phyloP scores from a whole-genome alignment of 2,113 vertebrate genomes.

The Tonatia bakeri region DNA sequence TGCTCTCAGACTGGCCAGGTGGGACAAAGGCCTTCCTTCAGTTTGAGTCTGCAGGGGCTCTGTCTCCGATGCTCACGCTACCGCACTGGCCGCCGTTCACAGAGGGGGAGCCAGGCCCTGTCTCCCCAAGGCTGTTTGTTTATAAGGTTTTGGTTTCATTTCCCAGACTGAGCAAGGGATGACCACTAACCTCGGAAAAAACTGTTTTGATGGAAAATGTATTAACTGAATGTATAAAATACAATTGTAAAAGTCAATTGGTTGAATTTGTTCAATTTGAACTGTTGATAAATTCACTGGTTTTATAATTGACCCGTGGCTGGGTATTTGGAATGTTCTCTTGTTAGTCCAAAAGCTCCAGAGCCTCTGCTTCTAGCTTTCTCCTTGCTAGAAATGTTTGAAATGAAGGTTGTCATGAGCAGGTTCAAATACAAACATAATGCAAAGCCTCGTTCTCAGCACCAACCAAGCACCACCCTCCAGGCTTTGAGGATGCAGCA shows the following conservation, averaged over 20 bases:
- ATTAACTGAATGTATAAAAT: not conserved
- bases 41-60: not conserved
- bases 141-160: not conserved
- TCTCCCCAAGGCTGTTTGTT: not conserved
- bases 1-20: not conserved
- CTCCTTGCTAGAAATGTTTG: not conserved
- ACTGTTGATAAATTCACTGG: not conserved
- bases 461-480: not conserved
- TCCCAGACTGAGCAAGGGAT: not conserved
- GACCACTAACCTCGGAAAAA: constrained; percentile 1
- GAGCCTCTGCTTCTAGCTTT: not conserved
- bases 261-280: not conserved
- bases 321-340: not conserved
- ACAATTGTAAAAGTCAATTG: not conserved
- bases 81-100: not conserved
- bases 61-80: not conserved
- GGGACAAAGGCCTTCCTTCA: not conserved
- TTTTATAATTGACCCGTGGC: not conserved
- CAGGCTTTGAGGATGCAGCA: not conserved
- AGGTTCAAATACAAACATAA: not conserved
- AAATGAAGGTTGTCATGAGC: not conserved
- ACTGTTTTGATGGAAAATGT: not conserved
- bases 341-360: not conserved
- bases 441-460: not conserved
- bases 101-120: not conserved